Percentiles rank a stretch among this genome's conserved stretches.
Evolutionary conservation across 2,888 invertebrate genomes (phyloP).

Genomic region (Chaitophorus viminalis): DNA sequence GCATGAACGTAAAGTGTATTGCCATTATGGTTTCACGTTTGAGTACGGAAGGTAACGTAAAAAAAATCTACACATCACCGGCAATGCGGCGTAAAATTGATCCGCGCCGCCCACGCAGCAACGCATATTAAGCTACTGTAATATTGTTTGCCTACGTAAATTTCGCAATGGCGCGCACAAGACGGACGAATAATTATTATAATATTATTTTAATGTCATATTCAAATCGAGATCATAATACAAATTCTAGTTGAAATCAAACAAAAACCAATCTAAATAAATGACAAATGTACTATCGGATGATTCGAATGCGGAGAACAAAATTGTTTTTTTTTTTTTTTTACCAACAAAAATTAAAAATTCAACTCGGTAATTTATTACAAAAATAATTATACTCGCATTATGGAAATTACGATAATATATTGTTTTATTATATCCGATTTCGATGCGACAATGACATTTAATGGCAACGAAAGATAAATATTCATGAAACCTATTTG

Average conservation of each 20-base stretch:
- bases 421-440: conserved; percentile 6
- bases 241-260: not conserved
- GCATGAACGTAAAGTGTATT: no score
- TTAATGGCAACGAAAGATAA: conserved; percentile 24
- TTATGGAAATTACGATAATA: conserved; percentile 15
- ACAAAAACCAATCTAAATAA: not conserved
- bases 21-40: no score
- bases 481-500: conserved; percentile 33
- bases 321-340: not conserved
- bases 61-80: not conserved
- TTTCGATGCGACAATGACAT: conserved; percentile 35
- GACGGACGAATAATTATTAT: not conserved
- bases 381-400: conserved; percentile 7
- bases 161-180: not conserved
- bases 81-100: not conserved
- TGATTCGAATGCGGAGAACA: not conserved
- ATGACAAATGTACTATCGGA: not conserved
- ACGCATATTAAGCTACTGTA: not conserved
- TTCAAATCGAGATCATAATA: not conserved
- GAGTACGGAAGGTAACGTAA: no score
- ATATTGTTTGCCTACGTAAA: not conserved
- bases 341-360: not conserved
- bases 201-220: not conserved
- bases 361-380: conserved; percentile 23
- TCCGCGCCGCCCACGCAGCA: not conserved